Percentiles rank a stretch among this genome's conserved stretches.
Conservation (phyloP, 2,113 vertebrate genomes). For the Callaeas wilsoni region DNA sequence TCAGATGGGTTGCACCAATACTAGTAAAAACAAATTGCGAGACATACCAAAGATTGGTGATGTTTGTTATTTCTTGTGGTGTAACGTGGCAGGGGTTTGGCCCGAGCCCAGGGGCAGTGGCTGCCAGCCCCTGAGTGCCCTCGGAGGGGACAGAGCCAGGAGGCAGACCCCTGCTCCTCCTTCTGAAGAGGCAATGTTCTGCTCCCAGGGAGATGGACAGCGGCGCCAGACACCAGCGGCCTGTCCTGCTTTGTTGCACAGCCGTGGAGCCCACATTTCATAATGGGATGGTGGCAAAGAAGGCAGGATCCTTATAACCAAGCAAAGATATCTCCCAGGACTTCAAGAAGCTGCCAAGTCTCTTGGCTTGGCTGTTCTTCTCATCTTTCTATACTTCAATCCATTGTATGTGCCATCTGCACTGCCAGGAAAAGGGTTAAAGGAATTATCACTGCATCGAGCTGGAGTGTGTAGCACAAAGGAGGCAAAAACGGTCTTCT, state of each 20-base stretch:
- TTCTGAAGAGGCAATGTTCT: not conserved
- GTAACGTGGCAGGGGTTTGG: fast-evolving
- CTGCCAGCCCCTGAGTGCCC: not conserved
- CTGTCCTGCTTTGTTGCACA: not conserved
- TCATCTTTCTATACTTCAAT: not conserved
- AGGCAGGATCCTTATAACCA: not conserved
- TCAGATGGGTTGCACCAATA: not conserved
- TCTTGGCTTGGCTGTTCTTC: not conserved
- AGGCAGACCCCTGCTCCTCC: not conserved
- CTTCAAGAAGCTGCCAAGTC: not conserved
- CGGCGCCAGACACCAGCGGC: not conserved
- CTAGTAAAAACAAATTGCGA: fast-evolving
- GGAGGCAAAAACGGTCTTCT: not conserved
- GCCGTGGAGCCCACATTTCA: not conserved
- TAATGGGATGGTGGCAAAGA: not conserved
- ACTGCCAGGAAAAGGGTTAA: not conserved
- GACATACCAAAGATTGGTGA: not conserved
- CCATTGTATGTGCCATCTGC: fast-evolving
- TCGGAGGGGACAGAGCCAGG: not conserved
- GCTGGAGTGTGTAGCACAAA: not conserved
- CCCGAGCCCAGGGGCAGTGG: not conserved
- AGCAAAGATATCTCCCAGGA: not conserved
- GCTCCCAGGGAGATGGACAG: not conserved
- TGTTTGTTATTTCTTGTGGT: fast-evolving
- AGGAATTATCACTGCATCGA: not conserved